Percentiles rank a stretch among this genome's conserved stretches.
Conservation (phyloP, 1,140 invertebrate species). For the Lamellibrachia luymesi region DNA sequence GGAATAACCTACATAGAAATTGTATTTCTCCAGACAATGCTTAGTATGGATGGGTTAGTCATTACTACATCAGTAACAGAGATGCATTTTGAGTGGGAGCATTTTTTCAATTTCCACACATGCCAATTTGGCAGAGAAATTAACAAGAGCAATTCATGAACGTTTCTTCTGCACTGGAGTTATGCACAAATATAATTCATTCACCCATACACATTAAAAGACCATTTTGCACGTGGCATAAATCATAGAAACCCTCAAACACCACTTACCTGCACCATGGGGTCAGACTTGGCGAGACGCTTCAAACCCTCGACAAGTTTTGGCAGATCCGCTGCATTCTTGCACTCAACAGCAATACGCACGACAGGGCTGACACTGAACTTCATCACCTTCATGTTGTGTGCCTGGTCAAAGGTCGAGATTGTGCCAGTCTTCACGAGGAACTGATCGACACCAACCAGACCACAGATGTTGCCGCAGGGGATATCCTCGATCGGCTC, state of each 20-base stretch:
- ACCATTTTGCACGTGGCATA: neutral
- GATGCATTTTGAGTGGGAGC: no score
- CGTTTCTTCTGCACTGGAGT: neutral
- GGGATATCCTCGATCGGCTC: conserved; percentile 99
- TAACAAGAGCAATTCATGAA: no score
- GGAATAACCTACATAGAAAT: neutral
- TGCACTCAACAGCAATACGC: conserved; percentile 97
- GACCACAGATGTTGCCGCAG: conserved; percentile 98
- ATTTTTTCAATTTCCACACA: no score
- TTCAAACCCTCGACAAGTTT: conserved; percentile 98
- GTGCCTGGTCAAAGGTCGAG: conserved; percentile 97
- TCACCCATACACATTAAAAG: neutral
- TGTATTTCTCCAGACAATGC: neutral
- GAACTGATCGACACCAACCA: conserved; percentile 99
- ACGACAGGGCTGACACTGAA: conserved; percentile 99
- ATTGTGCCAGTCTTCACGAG: conserved; percentile 99
- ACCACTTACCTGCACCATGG: conserved; percentile 79
- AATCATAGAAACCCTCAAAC: neutral
- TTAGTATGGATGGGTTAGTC: no score
- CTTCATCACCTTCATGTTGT: conserved; percentile 87
- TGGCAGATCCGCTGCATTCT: conserved; percentile 97
- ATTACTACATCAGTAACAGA: no score
- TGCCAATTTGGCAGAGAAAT: no score
- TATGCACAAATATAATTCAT: no score
- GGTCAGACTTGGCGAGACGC: conserved; percentile 98